Conservation (phyloP, 2,113 vertebrate species). For the Columbina picui region DNA sequence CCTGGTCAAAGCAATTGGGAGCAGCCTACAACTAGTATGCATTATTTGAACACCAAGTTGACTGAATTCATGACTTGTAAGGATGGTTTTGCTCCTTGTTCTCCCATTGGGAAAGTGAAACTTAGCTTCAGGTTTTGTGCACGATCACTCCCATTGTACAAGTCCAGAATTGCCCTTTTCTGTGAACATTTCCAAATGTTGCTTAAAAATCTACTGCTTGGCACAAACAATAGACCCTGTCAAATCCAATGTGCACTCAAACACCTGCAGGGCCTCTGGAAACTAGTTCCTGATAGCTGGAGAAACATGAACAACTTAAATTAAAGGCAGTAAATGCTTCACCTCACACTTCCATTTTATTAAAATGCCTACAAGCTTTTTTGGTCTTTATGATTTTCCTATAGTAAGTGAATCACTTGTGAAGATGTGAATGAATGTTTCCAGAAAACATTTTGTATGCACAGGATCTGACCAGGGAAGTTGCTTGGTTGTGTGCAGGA, state of each 20-base stretch:
- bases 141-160: background rate
- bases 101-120: background rate
- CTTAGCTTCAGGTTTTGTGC: background rate
- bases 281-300: background rate
- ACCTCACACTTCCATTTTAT: constrained; percentile 52
- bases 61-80: background rate
- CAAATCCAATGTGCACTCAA: background rate
- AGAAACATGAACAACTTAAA: background rate
- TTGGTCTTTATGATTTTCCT: background rate
- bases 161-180: background rate
- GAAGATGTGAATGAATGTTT: constrained; percentile 24
- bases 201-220: constrained; percentile 2
- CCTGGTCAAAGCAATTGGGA: background rate
- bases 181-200: constrained; percentile 4
- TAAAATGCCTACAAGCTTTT: constrained; percentile 13
- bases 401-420: background rate
- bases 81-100: background rate
- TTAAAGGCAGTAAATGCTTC: constrained; percentile 52
- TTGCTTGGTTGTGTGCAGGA: background rate
- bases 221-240: background rate
- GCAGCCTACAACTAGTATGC: background rate
- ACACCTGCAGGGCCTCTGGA: constrained; percentile 44
- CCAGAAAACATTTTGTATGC: background rate
- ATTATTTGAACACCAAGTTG: background rate
- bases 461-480: background rate